Base-by-base conservation (phyloP, 2,888 invertebrate genomes). In the Thecocarcelia acutangulata region DNA sequence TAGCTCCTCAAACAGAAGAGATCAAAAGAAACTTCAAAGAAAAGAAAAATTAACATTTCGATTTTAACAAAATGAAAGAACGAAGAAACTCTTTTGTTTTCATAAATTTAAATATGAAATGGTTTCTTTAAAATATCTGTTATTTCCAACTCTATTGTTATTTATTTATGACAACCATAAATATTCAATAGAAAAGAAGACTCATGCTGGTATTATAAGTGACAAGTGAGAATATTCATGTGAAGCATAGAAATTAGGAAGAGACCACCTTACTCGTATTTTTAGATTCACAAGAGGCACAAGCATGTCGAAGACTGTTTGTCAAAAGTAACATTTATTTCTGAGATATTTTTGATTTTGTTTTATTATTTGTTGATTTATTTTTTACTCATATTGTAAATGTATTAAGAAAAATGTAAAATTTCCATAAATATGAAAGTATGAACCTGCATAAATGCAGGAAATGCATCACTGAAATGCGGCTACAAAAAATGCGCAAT, bases 111-210 rank as follows among this genome's bases (percentile, higher is more conserved):
- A 58, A 17, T 17, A 40, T 40, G 17, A 19, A 44, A 13, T n/a
- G 21, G 48, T 74, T 46, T 63, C 17, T 24, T 42, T 40, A 59
- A 24, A 66, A 50, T 19, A 44, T 21, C 12, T 59, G 59, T 68
- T 59, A 68, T 59, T 59, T 58, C 48, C 58, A 69, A 64, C 64
- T 15, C 52, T 52, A 70, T 80, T 80, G 80, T 80, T 75, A 59
- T 5, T 24, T 5, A 5, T 75, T 64, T 80, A 80, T 75, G 80
- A 70, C 64, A 70, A 37, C 58, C 80, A 80, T 80, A 80, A 80
- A 80, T 80, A 64, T 58, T 28, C 33, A 52, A 59, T 75, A 40
- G 44, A 50, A 44, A 46, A n/a, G 17, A 59, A 37, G 13, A 46
- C 48, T 46, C 44, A 63, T 73, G 17, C 19, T 21, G 52, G 52